Percentiles rank a stretch among this genome's conserved stretches.
These are phyloP conservation scores for Ageneiosus marmoratus DNA, from an alignment of 2,113 vertebrate genomes.

Conservation along the genomic window DNA sequence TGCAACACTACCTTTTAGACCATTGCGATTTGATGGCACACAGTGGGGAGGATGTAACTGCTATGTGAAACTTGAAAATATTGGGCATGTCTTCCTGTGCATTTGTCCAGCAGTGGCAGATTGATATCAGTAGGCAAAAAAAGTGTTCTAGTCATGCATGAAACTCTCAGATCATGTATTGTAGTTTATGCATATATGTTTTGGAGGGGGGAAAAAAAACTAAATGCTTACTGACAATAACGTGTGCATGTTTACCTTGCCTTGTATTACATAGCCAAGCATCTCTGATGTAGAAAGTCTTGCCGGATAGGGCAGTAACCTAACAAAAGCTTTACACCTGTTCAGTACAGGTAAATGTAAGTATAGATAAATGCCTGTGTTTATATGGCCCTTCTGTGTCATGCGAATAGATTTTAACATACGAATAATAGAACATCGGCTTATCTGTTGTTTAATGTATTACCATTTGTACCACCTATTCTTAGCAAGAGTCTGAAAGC, in stretches of 20 bases:
- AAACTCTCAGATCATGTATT: background rate
- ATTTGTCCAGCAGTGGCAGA: slow-evolving; percentile 58
- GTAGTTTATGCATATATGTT: background rate
- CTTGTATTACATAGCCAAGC: slow-evolving; percentile 1
- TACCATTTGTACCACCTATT: background rate
- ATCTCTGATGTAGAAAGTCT: background rate
- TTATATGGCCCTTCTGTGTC: background rate
- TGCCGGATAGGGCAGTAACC: background rate
- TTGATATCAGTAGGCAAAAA: slow-evolving; percentile 32
- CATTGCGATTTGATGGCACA: slow-evolving; percentile 56
- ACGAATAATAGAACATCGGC: background rate
- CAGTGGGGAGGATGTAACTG: slow-evolving; percentile 52
- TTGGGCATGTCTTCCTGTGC: slow-evolving; percentile 74
- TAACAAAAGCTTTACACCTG: background rate
- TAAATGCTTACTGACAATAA: background rate
- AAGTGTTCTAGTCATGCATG: background rate
- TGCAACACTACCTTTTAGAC: slow-evolving; percentile 62
- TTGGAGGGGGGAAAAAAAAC: background rate
- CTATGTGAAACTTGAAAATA: slow-evolving; percentile 72
- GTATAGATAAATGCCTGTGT: background rate
- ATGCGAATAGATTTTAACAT: background rate
- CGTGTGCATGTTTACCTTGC: slow-evolving; percentile 1
- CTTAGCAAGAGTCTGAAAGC: slow-evolving; percentile 2
- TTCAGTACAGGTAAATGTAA: background rate
- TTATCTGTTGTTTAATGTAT: slow-evolving; percentile 8